These are phyloP conservation scores for Erpornis zantholeuca DNA, from an alignment of 2,113 vertebrate genomes.

Conservation along the genomic window DNA sequence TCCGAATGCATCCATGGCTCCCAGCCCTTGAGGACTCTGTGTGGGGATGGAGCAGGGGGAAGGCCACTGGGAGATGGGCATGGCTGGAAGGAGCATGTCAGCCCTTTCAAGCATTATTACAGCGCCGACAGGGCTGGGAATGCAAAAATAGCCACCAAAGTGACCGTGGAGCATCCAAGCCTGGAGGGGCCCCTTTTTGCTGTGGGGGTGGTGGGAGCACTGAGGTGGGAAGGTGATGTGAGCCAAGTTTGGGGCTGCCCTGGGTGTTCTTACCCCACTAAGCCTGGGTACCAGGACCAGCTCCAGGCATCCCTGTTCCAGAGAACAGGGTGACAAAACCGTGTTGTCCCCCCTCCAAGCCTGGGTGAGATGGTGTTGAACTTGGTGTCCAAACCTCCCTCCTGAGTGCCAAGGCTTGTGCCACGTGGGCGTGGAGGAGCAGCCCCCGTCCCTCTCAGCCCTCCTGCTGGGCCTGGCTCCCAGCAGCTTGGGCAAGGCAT, in stretches of 20 bases:
- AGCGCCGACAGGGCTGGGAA: fast-evolving
- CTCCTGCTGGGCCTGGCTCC: not conserved
- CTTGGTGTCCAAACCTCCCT: not conserved
- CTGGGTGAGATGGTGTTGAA: not conserved
- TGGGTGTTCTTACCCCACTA: not conserved
- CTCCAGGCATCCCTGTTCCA: not conserved
- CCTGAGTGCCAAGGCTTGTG: not conserved
- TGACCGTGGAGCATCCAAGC: not conserved
- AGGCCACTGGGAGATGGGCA: not conserved
- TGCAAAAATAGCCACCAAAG: not conserved
- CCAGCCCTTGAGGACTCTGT: not conserved
- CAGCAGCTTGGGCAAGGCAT: not conserved
- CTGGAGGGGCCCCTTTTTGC: not conserved
- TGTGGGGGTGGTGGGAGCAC: not conserved
- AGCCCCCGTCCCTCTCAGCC: not conserved
- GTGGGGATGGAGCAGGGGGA: not conserved
- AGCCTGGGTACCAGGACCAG: not conserved
- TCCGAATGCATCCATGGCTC: fast-evolving
- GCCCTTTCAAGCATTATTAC: not conserved
- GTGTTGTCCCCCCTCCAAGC: not conserved
- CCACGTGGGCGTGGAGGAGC: not conserved
- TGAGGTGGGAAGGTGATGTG: fast-evolving
- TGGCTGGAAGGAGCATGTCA: not conserved
- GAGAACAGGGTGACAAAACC: not conserved
- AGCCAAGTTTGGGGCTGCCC: not conserved